Base-by-base conservation (phyloP, 2,113 vertebrate species). In the Microcebus griseorufus region DNA sequence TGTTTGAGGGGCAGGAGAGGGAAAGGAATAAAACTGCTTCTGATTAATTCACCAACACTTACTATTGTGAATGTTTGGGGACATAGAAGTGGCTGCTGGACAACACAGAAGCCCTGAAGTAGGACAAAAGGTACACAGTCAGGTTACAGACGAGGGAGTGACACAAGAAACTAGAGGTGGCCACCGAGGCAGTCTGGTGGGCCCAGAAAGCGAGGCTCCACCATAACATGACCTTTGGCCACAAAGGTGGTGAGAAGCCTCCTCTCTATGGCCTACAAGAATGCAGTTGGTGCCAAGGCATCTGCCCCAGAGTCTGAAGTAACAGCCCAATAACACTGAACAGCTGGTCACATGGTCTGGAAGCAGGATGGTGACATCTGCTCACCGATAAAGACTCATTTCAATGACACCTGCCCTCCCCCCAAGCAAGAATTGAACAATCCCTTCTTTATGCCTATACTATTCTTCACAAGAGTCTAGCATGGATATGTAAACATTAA, bases 1-100 rank as follows among this genome's bases (percentile, higher is more conserved):
- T 90, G n/a, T 75, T 6, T 10, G 6, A 62, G 5, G 37, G 48
- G 45, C 20, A 37, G 37, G 45, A 9, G 29, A 76, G 8, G 14
- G 27, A 93, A 96, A 81, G 78, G 25, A 45, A 51, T 60, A 84
- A 87, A 75, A 51, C 55, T 84, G 2, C 7, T 94, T 94, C 62
- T n/a, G 81, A 55, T 76, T 73, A 92, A 84, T 64, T 94, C 17
- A 72, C 76, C 10, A 82, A 16, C 22, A 72, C 5, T 79, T 69
- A 88, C 22, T 76, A 12, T 16, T 73, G 39, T 9, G 37, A 2
- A 18, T 5, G 27, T 14, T n/a, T 93, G 20, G 60, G 55, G 32
- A 62, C 39, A 83, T 16, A 87, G 55, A 10, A 37, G 39, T 29
- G 87, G 73, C 58, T 80, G 7, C 3, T 6, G 48, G 42, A 69